Base-by-base conservation (phyloP, 2,888 invertebrate genomes). In the Lithophane ornitopus region DNA sequence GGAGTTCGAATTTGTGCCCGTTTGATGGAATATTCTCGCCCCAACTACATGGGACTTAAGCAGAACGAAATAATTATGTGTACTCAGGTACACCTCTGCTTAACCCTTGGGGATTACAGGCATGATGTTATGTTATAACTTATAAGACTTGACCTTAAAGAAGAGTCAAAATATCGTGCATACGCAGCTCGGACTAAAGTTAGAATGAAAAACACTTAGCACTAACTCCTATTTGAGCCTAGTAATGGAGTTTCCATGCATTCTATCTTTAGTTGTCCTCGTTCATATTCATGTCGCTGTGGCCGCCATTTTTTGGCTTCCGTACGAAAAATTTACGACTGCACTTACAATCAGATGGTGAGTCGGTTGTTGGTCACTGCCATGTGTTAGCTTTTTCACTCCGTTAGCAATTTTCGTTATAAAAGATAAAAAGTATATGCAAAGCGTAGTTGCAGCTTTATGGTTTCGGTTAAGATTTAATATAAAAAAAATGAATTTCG, bases 251-350 rank as follows among this genome's bases (percentile, higher is more conserved):
- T 52, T 44, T 22, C 8, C 28, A 34, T 28, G n/a, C 49, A 59
- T 49, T 52, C 19, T 75, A 52, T 63, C 12, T 63, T 9, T n/a
- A 52, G 52, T 75, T 34, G 39, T 39, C 22, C 34, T 52, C 44
- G n/a, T 75, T 76, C 39, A 76, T 65, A 75, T 54, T 46, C 76
- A 46, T 52, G 22, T 16, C 26, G 26, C 22, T 2, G 44, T 22
- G 7, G 62, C n/a, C 34, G 34, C 14, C 63, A 76, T 39, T 19
- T 76, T 75, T 76, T 39, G 26, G 54, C 19, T 76, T n/a, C 26
- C 22, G 22, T 44, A 44, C n/a, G 6, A 46, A 76, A 26, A 76
- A 12, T 75, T 49, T 46, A 46, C 39, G 28, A 46, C 46, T 76
- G 46, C 56, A 56, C 39, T 58, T n/a, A 19, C 12, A 26, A 63